Evolutionary conservation across 2,113 vertebrate species (phyloP), one percentile per base, ranked within the genome.

Genomic region (Pomatostomus ruficeps): DNA sequence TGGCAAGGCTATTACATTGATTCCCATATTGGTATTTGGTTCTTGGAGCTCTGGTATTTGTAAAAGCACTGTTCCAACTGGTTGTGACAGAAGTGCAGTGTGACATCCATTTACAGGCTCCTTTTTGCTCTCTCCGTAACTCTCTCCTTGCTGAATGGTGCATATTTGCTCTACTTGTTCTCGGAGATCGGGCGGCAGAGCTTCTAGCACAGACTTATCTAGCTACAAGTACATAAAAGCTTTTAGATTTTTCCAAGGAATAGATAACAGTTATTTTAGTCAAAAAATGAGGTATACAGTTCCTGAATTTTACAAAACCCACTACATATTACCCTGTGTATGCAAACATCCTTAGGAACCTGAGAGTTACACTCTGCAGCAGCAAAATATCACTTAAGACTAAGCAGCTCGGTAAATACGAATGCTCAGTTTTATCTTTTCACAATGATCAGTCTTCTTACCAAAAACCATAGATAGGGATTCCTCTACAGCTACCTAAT

Each of bases 161-260:
- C 88, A 99, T 3, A 98, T 98, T 93, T 98, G 98, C 92, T 99
- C 98, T 68, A 99, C 97, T 95, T 99, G 99, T 65, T 99, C 98
- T 86, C 99, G 98, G 61, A 99, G 98, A 86, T 99, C 99, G 40
- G 98, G 88, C 0, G 99, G 99, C 79, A 99, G 97, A 45, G 99
- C 99, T 95, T 99, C 99, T 77, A 99, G 91, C 89, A 99, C 99
- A 52, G 99, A 99, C 24, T 91, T 98, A 95, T 99, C 99, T 85
- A 99, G 98, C 99, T 99, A 36, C 71, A 95, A 90, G 93, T 38
- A 88, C 0, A 33, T 2, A 36, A 76, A 89, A 71, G 25, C 15
- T 71, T 71, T 92, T 40, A 91, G 43, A n/a, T 73, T 88, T 75
- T 94, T 84, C 67, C 35, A 28, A 91, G 45, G 33, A 76, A 63